Percentiles rank a stretch among this genome's conserved stretches.
Evolutionary conservation across 2,888 invertebrate genomes (phyloP).

Genomic region (Tachystola acroxantha): DNA sequence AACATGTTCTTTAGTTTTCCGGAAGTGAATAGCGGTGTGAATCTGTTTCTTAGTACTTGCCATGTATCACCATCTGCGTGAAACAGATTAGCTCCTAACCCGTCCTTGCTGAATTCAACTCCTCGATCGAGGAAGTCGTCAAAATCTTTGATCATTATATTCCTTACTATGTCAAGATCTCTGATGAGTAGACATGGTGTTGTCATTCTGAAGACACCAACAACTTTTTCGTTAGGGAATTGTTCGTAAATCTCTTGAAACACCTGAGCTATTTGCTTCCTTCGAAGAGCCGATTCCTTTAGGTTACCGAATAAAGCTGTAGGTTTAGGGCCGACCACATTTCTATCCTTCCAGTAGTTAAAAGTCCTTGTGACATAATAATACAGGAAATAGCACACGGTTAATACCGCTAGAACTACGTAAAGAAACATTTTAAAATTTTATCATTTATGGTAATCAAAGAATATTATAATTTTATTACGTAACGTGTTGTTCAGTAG

Average conservation of each 20-base stretch:
- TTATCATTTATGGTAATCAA: too few relatives aligned
- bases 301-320: constrained; percentile 37
- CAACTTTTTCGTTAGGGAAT: constrained; percentile 41
- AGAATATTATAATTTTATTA: too few relatives aligned
- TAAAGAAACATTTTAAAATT: neutral
- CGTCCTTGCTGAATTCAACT: constrained; percentile 34
- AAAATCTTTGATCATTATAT: constrained; percentile 48
- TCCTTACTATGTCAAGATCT: constrained; percentile 45
- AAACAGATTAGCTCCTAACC: constrained; percentile 42
- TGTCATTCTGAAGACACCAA: constrained; percentile 44
- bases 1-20: constrained; percentile 51
- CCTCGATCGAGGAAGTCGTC: constrained; percentile 41
- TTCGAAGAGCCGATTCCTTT: constrained; percentile 24
- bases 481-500: too few relatives aligned
- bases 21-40: constrained; percentile 48
- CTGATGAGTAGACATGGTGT: constrained; percentile 37
- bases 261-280: constrained; percentile 21
- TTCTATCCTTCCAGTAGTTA: constrained; percentile 40
- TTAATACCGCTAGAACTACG: neutral
- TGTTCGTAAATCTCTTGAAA: constrained; percentile 32
- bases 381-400: constrained; percentile 15
- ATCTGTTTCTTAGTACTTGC: constrained; percentile 34
- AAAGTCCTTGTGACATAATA: constrained; percentile 38
- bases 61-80: constrained; percentile 41
- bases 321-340: constrained; percentile 35